Evolutionary conservation across 2,797 vertebrate genomes (phyloP).

Genomic region (Acanthurus tractus): DNA sequence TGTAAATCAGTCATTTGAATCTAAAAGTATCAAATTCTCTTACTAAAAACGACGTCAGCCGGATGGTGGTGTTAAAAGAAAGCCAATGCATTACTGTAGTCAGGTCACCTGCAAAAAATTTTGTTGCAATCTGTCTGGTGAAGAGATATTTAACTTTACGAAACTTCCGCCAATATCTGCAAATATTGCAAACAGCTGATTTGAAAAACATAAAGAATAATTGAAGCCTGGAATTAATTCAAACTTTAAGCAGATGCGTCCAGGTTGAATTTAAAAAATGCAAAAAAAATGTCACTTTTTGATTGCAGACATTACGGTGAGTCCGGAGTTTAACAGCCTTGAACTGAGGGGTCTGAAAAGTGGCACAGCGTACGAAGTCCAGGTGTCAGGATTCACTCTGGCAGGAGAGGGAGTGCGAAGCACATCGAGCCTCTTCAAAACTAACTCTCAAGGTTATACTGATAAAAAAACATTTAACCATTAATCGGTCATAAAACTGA

Average conservation of each 20-base stretch:
- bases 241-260: neutral
- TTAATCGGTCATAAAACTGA: neutral
- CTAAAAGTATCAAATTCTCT: no score
- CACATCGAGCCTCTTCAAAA: constrained; percentile 58
- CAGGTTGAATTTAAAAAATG: neutral
- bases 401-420: constrained; percentile 85
- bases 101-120: neutral
- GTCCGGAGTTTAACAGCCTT: constrained; percentile 64
- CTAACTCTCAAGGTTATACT: constrained; percentile 61
- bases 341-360: constrained; percentile 75
- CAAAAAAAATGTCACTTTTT: constrained; percentile 1
- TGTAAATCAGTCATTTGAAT: no score
- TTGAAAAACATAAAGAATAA: neutral
- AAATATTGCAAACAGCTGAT: no score
- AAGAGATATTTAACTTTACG: neutral
- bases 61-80: no score
- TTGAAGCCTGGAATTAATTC: neutral
- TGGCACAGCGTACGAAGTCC: constrained; percentile 78
- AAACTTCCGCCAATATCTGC: no score
- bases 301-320: constrained; percentile 82
- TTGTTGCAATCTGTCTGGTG: neutral
- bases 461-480: neutral
- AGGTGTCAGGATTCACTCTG: constrained; percentile 86
- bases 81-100: no score
- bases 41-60: no score